Percentiles rank a stretch among this genome's conserved stretches.
phyloP scores from a whole-genome alignment of 1,140 invertebrate genomes.

The Cydia splendana region DNA sequence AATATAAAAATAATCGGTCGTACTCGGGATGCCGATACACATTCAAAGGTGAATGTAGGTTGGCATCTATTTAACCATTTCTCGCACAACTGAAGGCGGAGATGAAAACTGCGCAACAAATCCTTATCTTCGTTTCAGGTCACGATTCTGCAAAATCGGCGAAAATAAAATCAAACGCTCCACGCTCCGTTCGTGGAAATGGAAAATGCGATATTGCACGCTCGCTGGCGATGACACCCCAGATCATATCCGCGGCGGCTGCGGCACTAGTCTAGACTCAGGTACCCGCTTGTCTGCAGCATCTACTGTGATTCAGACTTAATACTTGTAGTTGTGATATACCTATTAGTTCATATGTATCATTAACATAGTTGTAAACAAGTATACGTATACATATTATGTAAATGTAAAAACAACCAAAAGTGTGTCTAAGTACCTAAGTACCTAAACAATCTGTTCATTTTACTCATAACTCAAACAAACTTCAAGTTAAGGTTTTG shows the following conservation, averaged over 20 bases:
- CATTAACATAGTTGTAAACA: neutral
- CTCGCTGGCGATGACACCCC: conserved; percentile 35
- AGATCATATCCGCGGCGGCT: neutral
- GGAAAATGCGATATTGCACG: conserved; percentile 54
- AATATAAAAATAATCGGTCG: neutral
- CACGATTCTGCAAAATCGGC: conserved; percentile 58
- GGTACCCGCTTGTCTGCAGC: neutral
- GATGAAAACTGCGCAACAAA: conserved; percentile 51
- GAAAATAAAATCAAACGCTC: conserved; percentile 60
- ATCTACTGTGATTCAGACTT: neutral
- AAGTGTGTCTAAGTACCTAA: neutral
- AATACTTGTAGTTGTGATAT: neutral
- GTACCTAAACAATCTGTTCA: neutral
- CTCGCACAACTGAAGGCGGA: conserved; percentile 38
- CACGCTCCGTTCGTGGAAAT: conserved; percentile 43
- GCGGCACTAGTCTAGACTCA: neutral
- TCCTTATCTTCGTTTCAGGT: conserved; percentile 52
- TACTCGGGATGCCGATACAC: neutral
- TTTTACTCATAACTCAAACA: conserved; percentile 16
- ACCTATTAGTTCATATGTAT: neutral
- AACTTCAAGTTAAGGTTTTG: neutral
- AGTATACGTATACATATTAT: neutral
- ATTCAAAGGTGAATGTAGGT: neutral
- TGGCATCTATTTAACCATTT: conserved; percentile 35
- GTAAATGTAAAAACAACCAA: neutral